Evolutionary conservation across 2,113 vertebrate genomes (phyloP), one percentile per base, ranked within the genome.

Genomic region (Ceyx melanurus): DNA sequence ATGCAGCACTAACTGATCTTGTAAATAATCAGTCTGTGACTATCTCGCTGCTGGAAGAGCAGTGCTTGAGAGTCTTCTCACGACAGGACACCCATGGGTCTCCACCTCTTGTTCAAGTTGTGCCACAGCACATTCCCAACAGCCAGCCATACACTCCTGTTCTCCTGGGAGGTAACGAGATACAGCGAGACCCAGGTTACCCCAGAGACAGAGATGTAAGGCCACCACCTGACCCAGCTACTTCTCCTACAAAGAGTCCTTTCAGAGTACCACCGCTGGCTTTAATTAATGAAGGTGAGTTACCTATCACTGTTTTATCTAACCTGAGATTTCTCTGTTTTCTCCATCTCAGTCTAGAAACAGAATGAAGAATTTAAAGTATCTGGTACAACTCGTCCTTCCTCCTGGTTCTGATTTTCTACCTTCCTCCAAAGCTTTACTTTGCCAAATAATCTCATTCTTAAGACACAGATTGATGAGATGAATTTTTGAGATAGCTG

Each of bases 21-120:
- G 99, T 99, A 61, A 99, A 99, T 95, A 99, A 99, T 95, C 99
- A 99, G 97, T 99, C 99, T 2, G 92, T 98, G 80, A 98, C 98
- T 14, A 99, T 99, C 95, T 95, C 98, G 0, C 78, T 98, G 51
- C 70, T 99, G 94, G 99, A 99, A 90, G 99, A 99, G 66, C 99
- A 99, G 95, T 99, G 99, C 92, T 85, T 99, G 94, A 97, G 97
- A 61, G 96, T 98, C 43, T 97, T 98, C 91, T 98, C 98, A 2
- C 98, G 98, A 28, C 97, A 98, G 25, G 99, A 99, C 84, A 86
- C 97, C 10, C 98, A 98, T 0, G 97, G 96, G 3, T 97, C 98
- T 23, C 99, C 99, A 4, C 99, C 99, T 3, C 98, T 99, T 6
- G 99, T 99, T 40, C 99, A 99, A 95, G 99, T 99, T 9, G 99